phyloP scores from a whole-genome alignment of 2,113 vertebrate genomes.

The Microcebus ravelobensis region DNA sequence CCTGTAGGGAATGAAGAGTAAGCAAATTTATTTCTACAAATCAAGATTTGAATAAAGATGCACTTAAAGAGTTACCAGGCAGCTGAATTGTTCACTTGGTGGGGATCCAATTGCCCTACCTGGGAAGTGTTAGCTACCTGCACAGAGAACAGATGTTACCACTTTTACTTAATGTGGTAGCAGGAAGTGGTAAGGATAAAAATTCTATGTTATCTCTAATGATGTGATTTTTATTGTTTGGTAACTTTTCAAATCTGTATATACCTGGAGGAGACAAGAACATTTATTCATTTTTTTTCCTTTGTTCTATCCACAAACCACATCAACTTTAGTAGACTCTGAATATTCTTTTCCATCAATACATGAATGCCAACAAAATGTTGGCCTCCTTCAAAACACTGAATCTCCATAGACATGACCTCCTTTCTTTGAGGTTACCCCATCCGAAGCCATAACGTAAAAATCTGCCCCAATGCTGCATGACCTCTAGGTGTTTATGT shows the following conservation, averaged over 20 bases:
- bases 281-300: neutral
- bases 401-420: neutral
- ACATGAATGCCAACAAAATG: neutral
- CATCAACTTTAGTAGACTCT: neutral
- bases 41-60: constrained; percentile 39
- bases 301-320: neutral
- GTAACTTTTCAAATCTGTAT: constrained; percentile 30
- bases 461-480: neutral
- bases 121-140: constrained; percentile 64
- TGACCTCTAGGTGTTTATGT: neutral
- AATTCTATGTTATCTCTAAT: constrained; percentile 50
- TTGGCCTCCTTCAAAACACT: neutral
- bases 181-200: constrained; percentile 40
- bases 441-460: neutral
- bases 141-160: constrained; percentile 75
- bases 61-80: constrained; percentile 46
- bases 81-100: constrained; percentile 64
- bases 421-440: neutral
- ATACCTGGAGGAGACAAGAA: neutral
- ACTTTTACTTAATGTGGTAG: constrained; percentile 64
- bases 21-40: constrained; percentile 46
- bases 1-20: neutral
- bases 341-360: neutral
- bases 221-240: constrained; percentile 50
- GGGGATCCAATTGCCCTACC: constrained; percentile 66